These are phyloP conservation scores for Dicrurus megarhynchus DNA, from an alignment of 2,113 vertebrate genomes.

Conservation along the genomic window DNA sequence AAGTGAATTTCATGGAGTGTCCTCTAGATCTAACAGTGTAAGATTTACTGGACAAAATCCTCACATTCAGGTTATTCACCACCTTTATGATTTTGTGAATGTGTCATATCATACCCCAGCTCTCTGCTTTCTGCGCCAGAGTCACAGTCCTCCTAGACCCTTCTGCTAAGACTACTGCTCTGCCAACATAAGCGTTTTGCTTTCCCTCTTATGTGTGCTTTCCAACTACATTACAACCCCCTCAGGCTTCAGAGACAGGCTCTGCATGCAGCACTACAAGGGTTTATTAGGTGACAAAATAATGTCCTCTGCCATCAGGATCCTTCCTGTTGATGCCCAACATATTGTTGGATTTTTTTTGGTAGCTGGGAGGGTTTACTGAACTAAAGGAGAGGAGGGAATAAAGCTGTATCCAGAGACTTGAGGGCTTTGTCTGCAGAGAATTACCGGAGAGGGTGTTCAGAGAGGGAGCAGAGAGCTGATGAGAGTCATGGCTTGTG, in stretches of 20 bases:
- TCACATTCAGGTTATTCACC: background rate
- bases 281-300: background rate
- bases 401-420: background rate
- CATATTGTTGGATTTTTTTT: background rate
- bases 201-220: background rate
- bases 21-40: background rate
- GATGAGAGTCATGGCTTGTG: background rate
- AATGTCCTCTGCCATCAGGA: background rate
- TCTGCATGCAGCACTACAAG: background rate
- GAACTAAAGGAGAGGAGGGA: background rate
- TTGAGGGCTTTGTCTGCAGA: background rate
- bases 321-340: background rate
- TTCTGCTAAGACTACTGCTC: background rate
- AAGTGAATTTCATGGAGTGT: background rate
- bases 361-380: background rate
- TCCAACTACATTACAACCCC: background rate
- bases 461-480: background rate
- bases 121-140: background rate
- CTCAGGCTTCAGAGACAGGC: background rate
- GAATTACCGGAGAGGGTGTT: background rate
- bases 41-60: background rate
- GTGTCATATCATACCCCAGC: background rate
- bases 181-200: background rate
- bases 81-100: background rate
- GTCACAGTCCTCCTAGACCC: background rate